Conservation (phyloP, 2,113 vertebrate genomes). For the Clarias batrachus region DNA sequence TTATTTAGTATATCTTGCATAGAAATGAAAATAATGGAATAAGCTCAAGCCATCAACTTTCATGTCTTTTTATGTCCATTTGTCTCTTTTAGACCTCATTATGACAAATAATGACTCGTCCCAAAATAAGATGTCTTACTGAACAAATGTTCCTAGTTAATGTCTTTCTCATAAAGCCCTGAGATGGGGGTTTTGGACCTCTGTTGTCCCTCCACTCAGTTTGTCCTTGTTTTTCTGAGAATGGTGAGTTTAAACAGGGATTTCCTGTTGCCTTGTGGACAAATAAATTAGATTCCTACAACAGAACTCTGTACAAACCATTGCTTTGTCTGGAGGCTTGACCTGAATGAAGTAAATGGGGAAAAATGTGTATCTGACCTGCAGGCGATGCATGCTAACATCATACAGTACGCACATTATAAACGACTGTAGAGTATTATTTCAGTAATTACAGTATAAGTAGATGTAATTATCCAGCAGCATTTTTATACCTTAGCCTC, state of each 20-base stretch:
- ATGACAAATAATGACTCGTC: not conserved
- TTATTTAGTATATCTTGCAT: not conserved
- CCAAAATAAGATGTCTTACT: not conserved
- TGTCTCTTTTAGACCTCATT: not conserved
- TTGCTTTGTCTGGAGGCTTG: constrained; percentile 26
- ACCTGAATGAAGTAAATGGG: constrained; percentile 35
- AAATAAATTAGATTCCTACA: constrained; percentile 58
- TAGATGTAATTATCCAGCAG: not conserved
- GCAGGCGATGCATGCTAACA: not conserved
- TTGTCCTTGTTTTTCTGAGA: constrained; percentile 61
- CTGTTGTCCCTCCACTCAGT: constrained; percentile 8
- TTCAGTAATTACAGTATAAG: not conserved
- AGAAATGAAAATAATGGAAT: not conserved
- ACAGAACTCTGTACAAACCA: constrained; percentile 52
- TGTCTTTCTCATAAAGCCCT: constrained; percentile 42
- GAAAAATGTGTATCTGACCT: not conserved
- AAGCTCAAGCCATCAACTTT: not conserved
- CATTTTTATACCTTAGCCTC: not conserved
- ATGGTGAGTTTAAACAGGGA: constrained; percentile 63
- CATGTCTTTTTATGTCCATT: not conserved
- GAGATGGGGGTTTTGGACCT: not conserved
- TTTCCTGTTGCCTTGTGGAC: constrained; percentile 68
- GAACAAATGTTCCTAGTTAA: not conserved
- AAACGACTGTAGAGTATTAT: not conserved
- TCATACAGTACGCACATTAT: too few species aligned